Evolutionary conservation across 1,140 invertebrate species (phyloP).

Genomic region (Apis mellifera): Amel_HAv3.1 CM009935.2:13543501-13544000

Average conservation of each 20-base stretch:
- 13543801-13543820: not conserved
- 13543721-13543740: not conserved
- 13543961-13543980: slow-evolving; percentile 21
- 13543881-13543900: slow-evolving; percentile 55
- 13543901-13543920: slow-evolving; percentile 64
- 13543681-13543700: slow-evolving; percentile 3
- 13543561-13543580: not conserved
- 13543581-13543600: not conserved
- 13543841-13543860: slow-evolving; percentile 28
- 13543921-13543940: slow-evolving; percentile 25
- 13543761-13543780: not conserved
- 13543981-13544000: slow-evolving; percentile 41
- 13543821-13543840: slow-evolving; percentile 38
- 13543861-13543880: slow-evolving; percentile 26
- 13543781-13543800: not conserved
- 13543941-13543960: slow-evolving; percentile 30
- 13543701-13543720: slow-evolving; percentile 10
- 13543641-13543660: slow-evolving; percentile 20
- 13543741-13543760: not conserved
- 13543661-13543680: not conserved
- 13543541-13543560: no score
- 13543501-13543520: not conserved
- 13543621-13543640: slow-evolving; percentile 24
- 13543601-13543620: slow-evolving; percentile 25
- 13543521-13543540: not conserved